phyloP scores from a whole-genome alignment of 2,113 vertebrate species.

The Psammodynastes pulverulentus region DNA sequence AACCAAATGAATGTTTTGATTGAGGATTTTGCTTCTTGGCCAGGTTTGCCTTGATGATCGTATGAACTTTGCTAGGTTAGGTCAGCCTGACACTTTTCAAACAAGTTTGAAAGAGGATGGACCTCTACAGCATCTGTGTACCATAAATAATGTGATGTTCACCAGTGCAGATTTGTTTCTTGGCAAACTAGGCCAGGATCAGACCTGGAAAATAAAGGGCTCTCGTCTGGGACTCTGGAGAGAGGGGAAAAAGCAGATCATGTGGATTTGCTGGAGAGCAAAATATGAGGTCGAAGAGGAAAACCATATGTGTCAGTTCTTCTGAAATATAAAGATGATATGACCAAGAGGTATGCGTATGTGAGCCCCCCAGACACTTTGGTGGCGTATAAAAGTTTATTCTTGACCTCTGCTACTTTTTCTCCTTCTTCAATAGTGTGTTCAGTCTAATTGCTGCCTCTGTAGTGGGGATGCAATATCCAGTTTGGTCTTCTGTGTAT shows the following conservation, averaged over 20 bases:
- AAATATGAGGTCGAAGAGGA: slow-evolving; percentile 76
- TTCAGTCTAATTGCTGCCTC: background rate
- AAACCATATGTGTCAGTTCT: slow-evolving; percentile 68
- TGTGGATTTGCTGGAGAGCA: slow-evolving; percentile 69
- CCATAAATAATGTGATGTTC: slow-evolving; percentile 84
- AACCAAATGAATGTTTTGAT: slow-evolving; percentile 76
- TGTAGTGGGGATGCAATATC: background rate
- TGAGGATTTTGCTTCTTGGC: slow-evolving; percentile 74
- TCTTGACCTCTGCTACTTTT: background rate
- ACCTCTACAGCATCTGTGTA: slow-evolving; percentile 79
- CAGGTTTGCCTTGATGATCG: slow-evolving; percentile 64
- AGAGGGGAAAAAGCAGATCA: too few relatives aligned
- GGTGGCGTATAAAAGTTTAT: background rate
- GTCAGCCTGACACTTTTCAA: slow-evolving; percentile 71
- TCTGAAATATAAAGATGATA: slow-evolving; percentile 53
- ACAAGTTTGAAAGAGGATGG: slow-evolving; percentile 72
- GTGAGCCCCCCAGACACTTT: background rate
- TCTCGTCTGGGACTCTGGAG: slow-evolving; percentile 74
- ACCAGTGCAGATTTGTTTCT: slow-evolving; percentile 77
- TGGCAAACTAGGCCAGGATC: slow-evolving; percentile 78
- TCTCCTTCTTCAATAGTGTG: background rate
- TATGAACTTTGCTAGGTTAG: slow-evolving; percentile 74
- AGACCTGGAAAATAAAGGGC: slow-evolving; percentile 66
- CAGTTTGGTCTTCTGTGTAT: background rate
- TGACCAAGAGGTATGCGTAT: slow-evolving; percentile 33